Conservation (phyloP, 2,113 vertebrate genomes). For the Vicugna pacos region DNA sequence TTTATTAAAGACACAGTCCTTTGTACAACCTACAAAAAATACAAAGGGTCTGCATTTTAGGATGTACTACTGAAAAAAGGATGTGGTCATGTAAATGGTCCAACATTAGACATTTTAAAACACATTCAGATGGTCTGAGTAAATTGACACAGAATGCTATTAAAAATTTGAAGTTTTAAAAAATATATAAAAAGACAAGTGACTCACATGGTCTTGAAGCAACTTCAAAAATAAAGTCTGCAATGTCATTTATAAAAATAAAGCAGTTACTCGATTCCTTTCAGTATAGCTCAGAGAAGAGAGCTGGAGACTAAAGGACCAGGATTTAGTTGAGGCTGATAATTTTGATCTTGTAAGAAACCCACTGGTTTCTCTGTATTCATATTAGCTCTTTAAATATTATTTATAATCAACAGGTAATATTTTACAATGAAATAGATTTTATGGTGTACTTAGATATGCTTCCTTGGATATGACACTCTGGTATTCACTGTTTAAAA, state of each 20-base stretch:
- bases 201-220: conserved; percentile 50
- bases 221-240: conserved; percentile 63
- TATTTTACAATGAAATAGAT: background rate
- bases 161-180: background rate
- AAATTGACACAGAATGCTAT: conserved; percentile 39
- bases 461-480: background rate
- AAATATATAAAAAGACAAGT: conserved; percentile 58
- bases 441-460: conserved; percentile 27
- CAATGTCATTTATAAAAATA: conserved; percentile 67
- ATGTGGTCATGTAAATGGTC: background rate
- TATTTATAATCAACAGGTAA: conserved; percentile 2
- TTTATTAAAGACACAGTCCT: background rate
- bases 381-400: conserved; percentile 19
- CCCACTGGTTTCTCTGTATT: background rate
- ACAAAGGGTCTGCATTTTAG: background rate
- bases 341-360: conserved; percentile 24
- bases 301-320: background rate
- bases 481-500: background rate
- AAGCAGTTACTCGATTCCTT: conserved; percentile 51
- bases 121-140: conserved; percentile 19
- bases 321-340: background rate
- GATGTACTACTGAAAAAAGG: background rate
- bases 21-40: background rate
- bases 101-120: background rate
- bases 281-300: background rate